These are phyloP conservation scores for Arenaria interpres DNA, from an alignment of 2,113 vertebrate species.

Conservation along the genomic window DNA sequence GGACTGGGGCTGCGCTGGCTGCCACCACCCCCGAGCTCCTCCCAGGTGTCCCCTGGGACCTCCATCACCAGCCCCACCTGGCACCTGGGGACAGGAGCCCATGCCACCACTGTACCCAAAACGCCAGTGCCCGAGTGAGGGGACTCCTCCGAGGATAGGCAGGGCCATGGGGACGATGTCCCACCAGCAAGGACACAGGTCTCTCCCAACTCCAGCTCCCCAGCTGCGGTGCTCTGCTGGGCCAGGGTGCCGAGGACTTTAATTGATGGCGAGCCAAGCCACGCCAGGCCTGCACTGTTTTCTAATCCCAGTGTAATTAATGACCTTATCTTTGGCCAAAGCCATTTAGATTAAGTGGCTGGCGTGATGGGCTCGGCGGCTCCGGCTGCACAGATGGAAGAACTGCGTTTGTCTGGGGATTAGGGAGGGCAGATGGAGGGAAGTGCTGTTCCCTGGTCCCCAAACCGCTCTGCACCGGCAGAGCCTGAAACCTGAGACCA, in stretches of 20 bases:
- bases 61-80: accelerated
- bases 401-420: constrained; percentile 47
- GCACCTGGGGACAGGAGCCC: background rate
- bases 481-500: constrained; percentile 21
- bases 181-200: accelerated
- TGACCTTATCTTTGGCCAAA: constrained; percentile 71
- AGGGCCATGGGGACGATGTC: accelerated
- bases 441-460: constrained; percentile 8
- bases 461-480: background rate
- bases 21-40: accelerated
- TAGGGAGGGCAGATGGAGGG: constrained; percentile 36
- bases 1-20: background rate
- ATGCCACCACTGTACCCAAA: accelerated
- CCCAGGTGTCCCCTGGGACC: background rate
- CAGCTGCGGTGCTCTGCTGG: accelerated
- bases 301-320: constrained; percentile 64
- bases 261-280: background rate
- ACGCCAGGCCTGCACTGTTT: background rate
- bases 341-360: constrained; percentile 67
- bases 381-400: constrained; percentile 29
- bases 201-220: background rate
- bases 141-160: background rate
- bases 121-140: accelerated
- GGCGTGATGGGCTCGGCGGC: constrained; percentile 12
- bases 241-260: background rate